phyloP scores from a whole-genome alignment of 2,888 invertebrate genomes.

The Hypolimnas misippus region DNA sequence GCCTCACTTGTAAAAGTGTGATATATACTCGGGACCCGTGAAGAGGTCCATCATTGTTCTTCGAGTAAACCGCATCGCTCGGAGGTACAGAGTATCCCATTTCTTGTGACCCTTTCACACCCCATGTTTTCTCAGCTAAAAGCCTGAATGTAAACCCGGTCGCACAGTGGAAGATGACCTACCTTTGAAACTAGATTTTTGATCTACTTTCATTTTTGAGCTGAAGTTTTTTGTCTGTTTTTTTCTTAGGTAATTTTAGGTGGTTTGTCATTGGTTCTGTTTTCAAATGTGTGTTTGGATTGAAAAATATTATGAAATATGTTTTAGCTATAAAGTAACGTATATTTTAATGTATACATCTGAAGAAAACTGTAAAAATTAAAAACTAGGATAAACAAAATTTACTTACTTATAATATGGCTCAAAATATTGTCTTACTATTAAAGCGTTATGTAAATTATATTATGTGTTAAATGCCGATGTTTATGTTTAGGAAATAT shows the following conservation, averaged over 20 bases:
- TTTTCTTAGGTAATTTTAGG: neutral
- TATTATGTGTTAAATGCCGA: too few species aligned
- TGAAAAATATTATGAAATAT: too few species aligned
- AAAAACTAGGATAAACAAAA: too few species aligned
- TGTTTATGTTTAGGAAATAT: too few species aligned
- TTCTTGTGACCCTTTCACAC: slow-evolving; percentile 54
- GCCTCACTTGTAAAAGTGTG: neutral
- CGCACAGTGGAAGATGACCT: slow-evolving; percentile 16
- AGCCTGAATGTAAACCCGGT: slow-evolving; percentile 52
- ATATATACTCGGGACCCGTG: slow-evolving; percentile 36
- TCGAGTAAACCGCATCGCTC: slow-evolving; percentile 28
- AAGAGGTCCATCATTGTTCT: slow-evolving; percentile 32
- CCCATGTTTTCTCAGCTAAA: slow-evolving; percentile 77
- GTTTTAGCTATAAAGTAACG: too few species aligned
- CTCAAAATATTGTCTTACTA: too few species aligned
- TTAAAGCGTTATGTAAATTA: too few species aligned
- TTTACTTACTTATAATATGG: too few species aligned
- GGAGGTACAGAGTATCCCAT: slow-evolving; percentile 50
- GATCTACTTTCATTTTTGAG: neutral
- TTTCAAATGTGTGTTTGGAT: too few species aligned
- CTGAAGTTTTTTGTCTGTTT: neutral
- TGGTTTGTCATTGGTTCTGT: too few species aligned
- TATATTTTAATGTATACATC: too few species aligned
- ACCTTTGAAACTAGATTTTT: neutral
- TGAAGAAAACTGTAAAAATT: too few species aligned